Evolutionary conservation across 2,888 invertebrate genomes (phyloP).

Genomic region (Melikaiella ostensackeni): DNA sequence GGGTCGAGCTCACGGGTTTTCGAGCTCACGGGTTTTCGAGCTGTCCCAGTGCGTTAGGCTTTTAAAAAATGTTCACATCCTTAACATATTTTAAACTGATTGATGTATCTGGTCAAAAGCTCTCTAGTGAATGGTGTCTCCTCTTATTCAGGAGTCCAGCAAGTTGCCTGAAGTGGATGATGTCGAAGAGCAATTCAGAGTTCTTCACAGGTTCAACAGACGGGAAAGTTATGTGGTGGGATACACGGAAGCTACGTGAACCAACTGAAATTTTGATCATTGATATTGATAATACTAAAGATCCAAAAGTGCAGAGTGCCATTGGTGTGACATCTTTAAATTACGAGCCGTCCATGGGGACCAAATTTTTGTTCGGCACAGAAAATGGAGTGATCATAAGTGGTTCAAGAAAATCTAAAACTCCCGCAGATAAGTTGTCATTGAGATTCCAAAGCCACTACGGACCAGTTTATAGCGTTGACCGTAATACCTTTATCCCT

Average conservation of each 20-base stretch:
- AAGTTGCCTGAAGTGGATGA: constrained; percentile 87
- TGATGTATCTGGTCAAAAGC: background rate
- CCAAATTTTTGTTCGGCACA: constrained; percentile 86
- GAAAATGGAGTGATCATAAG: constrained; percentile 82
- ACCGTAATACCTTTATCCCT: constrained; percentile 92
- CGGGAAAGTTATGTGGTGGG: constrained; percentile 94
- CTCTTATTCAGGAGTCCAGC: constrained; percentile 61
- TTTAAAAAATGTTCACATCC: no score
- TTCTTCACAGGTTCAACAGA: constrained; percentile 95
- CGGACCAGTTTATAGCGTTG: constrained; percentile 91
- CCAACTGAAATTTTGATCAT: constrained; percentile 85
- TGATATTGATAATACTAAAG: constrained; percentile 82
- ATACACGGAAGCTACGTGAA: constrained; percentile 85
- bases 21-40: no score
- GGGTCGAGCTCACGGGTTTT: no score
- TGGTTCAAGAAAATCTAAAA: constrained; percentile 83
- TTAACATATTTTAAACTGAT: background rate
- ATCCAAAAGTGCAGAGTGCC: constrained; percentile 81
- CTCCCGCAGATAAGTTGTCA: constrained; percentile 86
- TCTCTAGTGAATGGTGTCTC: background rate
- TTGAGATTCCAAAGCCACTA: constrained; percentile 79
- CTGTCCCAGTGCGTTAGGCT: no score
- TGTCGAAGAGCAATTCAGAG: constrained; percentile 94
- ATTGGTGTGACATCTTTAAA: constrained; percentile 87
- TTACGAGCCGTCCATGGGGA: constrained; percentile 89